Percentiles rank a stretch among this genome's conserved stretches.
These are phyloP conservation scores for Glandiceps talaboti DNA, from an alignment of 53 echinoderm and acorn worm genomes.

Conservation along the genomic window DNA sequence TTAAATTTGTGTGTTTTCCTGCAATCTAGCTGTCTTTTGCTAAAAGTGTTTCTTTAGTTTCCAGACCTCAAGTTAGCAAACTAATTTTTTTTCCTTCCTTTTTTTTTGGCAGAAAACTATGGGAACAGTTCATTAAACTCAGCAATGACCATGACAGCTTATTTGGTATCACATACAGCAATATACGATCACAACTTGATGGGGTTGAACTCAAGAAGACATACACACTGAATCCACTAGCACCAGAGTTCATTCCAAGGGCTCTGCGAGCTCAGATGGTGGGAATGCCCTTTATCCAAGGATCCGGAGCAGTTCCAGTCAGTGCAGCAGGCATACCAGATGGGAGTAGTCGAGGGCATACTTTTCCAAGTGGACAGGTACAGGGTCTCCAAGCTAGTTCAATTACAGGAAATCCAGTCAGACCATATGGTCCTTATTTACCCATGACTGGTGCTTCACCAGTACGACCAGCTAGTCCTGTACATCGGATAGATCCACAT, in stretches of 20 bases:
- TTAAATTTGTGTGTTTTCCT: too few relatives aligned
- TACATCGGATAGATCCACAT: constrained; percentile 62
- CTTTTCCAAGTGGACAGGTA: neutral
- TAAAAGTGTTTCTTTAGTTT: too few relatives aligned
- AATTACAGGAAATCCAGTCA: neutral
- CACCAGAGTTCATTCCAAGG: constrained; percentile 91
- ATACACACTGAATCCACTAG: constrained; percentile 88
- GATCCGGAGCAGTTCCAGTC: constrained; percentile 8
- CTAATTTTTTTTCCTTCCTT: neutral
- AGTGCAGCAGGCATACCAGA: neutral
- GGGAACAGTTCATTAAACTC: constrained; percentile 86
- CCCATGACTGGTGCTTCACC: constrained; percentile 6
- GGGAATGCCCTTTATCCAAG: constrained; percentile 81
- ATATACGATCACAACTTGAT: constrained; percentile 75
- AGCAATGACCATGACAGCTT: constrained; percentile 70
- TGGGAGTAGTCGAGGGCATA: neutral
- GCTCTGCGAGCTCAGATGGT: constrained; percentile 61
- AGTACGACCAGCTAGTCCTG: constrained; percentile 68
- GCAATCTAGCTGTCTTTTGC: too few relatives aligned
- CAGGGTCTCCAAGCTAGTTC: neutral
- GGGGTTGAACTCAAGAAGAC: constrained; percentile 99
- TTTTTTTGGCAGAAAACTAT: constrained; percentile 47
- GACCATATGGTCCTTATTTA: neutral
- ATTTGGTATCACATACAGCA: constrained; percentile 69
- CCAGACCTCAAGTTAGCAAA: too few relatives aligned